Evolutionary conservation across 2,797 vertebrate genomes (phyloP).

Genomic region (Momotus momota): DNA sequence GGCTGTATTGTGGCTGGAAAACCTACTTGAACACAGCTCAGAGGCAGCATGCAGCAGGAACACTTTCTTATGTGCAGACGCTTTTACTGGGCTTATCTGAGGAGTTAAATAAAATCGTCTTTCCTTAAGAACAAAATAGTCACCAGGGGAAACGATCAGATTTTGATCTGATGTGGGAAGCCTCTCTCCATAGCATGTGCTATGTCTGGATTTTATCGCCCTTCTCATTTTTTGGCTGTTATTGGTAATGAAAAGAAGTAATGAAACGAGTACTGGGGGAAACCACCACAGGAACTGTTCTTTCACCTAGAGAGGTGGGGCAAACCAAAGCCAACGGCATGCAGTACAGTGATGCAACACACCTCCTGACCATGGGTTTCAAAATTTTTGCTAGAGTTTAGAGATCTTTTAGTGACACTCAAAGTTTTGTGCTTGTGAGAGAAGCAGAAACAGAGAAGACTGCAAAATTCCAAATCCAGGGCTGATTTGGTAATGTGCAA

Average conservation of each 20-base stretch:
- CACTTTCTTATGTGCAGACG: fast-evolving
- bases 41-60: not conserved
- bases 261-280: not conserved
- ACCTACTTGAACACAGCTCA: fast-evolving
- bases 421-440: not conserved
- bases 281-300: not conserved
- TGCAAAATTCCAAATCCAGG: not conserved
- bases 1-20: not conserved
- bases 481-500: not conserved
- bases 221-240: not conserved
- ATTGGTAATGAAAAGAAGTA: not conserved
- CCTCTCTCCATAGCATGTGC: not conserved
- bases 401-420: not conserved
- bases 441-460: not conserved
- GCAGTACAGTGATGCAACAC: not conserved
- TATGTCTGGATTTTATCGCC: not conserved
- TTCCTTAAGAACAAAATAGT: not conserved
- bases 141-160: not conserved
- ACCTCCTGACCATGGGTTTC: not conserved
- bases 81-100: not conserved
- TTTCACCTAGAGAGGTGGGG: not conserved
- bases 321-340: fast-evolving
- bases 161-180: not conserved
- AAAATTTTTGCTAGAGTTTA: not conserved
- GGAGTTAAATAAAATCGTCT: conserved; percentile 17